Evolutionary conservation across 1,140 invertebrate species (phyloP), one percentile per base, ranked within the genome.

Genomic region (Dendroctonus valens): DNA sequence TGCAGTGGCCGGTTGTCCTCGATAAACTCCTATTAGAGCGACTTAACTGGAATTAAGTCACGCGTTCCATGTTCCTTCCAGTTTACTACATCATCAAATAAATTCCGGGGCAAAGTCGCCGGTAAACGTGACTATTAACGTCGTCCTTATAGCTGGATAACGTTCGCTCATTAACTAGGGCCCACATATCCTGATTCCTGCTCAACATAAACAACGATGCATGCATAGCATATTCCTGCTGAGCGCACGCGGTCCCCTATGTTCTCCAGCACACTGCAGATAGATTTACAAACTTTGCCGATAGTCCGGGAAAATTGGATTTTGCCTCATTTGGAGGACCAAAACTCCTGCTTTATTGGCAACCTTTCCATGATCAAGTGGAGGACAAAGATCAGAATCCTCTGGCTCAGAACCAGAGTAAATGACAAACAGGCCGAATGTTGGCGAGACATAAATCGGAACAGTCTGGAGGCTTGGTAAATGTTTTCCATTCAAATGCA

Each of bases 121-220:
- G 50, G 52, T 61, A 61, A 61, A 61, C 49, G 49, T 14, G 59
- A 61, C 59, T 61, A 61, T 61, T 61, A 61, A 61, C 59, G 59
- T 61, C 49, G 59, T 61, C 49, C 59, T 61, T 61, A 61, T 39
- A 61, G 49, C 49, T 26, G 49, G 59, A 61, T 61, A 61, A 61
- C 59, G 59, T 7, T 46, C 49, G 37, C 59, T 51, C 59, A 52
- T 61, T 61, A 61, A 61, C 48, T 41, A 52, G 11, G 58, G 46
- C 58, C 58, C 58, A 59, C 58, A 59, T 59, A 59, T 59, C 59
- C 37, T 61, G 49, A 51, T 51, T 61, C 59, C 48, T n/a, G 59
- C 12, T 15, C 37, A 61, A 61, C 59, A 61, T 61, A 61, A 61
- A 61, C 59, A 61, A 61, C 59, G 49, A 52, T 44, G 48, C 59